Evolutionary conservation across 2,888 invertebrate genomes (phyloP).

Genomic region (Pachymerium ferrugineum): DNA sequence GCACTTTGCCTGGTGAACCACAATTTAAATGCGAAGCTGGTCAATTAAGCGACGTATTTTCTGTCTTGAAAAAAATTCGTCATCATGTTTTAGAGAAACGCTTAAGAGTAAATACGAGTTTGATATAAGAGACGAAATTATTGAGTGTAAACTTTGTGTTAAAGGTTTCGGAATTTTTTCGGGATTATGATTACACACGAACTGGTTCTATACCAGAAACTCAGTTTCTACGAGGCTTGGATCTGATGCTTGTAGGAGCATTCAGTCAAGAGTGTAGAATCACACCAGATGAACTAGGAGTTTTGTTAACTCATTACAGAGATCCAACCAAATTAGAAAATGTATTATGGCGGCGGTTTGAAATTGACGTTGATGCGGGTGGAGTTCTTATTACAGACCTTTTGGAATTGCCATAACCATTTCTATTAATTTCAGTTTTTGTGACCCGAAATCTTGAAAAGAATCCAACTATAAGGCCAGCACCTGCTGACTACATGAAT

Average conservation of each 20-base stretch:
- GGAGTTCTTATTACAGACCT: not conserved
- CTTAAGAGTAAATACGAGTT: not conserved
- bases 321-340: constrained; percentile 4
- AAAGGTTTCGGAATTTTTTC: constrained; percentile 29
- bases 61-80: constrained; percentile 3
- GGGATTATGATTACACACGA: constrained; percentile 24
- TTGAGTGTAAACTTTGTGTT: not conserved
- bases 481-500: constrained; percentile 25
- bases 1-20: not conserved
- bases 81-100: constrained; percentile 25
- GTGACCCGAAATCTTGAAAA: constrained; percentile 18
- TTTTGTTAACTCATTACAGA: constrained; percentile 15
- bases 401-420: not conserved
- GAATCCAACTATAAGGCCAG: not conserved
- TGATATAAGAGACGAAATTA: no score
- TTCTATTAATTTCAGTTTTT: constrained; percentile 13
- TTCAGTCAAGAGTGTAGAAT: constrained; percentile 28
- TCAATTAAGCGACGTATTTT: constrained; percentile 6
- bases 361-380: constrained; percentile 28
- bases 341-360: constrained; percentile 29
- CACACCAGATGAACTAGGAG: not conserved
- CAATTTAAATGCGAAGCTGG: not conserved
- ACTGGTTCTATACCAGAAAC: constrained; percentile 7
- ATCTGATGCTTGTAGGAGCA: constrained; percentile 30
- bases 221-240: constrained; percentile 29